Evolutionary conservation across 2,797 vertebrate species (phyloP).

Genomic region (Schizothorax lantsangensis): DNA sequence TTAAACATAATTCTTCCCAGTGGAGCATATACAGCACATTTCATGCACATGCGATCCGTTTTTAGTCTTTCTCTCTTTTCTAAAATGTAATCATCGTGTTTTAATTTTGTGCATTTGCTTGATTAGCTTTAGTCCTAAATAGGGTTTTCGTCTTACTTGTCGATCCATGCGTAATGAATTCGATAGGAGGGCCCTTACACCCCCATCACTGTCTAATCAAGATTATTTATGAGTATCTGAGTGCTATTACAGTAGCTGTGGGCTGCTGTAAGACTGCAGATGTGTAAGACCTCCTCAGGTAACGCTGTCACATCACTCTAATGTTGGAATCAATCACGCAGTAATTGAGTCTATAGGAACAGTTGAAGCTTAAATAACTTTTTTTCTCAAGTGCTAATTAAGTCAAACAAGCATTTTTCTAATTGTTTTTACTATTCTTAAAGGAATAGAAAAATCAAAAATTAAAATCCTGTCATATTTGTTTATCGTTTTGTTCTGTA

Average conservation of each 20-base stretch:
- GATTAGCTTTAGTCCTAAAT: conserved; percentile 58
- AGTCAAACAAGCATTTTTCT: not conserved
- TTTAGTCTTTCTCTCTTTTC: conserved; percentile 22
- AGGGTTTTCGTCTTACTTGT: conserved; percentile 53
- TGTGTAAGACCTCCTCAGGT: conserved; percentile 45
- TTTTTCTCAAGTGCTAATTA: not conserved
- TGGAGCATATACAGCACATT: conserved; percentile 23
- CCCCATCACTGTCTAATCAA: conserved; percentile 65
- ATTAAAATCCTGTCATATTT: not conserved
- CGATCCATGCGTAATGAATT: conserved; percentile 65
- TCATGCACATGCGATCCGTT: conserved; percentile 28
- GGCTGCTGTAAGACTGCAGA: conserved; percentile 34
- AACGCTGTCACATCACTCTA: conserved; percentile 37
- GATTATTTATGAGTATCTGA: conserved; percentile 69
- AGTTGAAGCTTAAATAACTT: not conserved
- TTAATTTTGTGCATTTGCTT: conserved; percentile 61
- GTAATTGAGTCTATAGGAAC: conserved; percentile 28
- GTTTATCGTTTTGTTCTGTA: not conserved
- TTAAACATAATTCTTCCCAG: conserved; percentile 60
- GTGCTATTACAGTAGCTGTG: conserved; percentile 38
- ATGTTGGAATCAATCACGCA: conserved; percentile 44
- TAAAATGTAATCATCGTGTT: conserved; percentile 57
- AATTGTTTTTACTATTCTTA: not conserved
- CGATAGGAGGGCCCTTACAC: conserved; percentile 56
- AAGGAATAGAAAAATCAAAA: not conserved